Percentiles rank a stretch among this genome's conserved stretches.
Evolutionary conservation across 2,113 vertebrate species (phyloP).

Genomic region (Zosterops japonicus): DNA sequence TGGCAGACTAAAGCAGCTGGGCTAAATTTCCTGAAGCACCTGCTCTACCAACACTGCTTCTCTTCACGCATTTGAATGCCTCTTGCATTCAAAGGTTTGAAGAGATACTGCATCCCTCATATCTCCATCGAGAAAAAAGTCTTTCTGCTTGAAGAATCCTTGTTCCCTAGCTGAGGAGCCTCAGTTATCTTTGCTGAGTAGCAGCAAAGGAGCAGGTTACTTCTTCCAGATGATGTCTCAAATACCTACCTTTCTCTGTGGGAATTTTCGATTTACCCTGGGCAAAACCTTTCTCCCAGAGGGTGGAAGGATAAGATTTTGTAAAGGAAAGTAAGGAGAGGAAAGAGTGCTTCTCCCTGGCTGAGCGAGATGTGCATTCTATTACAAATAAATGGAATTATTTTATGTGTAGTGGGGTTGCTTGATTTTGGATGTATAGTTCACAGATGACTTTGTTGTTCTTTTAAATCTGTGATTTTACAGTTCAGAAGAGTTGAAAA

Average conservation of each 20-base stretch:
- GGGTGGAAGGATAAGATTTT: background rate
- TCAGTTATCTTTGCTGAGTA: background rate
- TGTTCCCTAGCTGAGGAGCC: background rate
- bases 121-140: background rate
- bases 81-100: background rate
- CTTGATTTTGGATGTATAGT: background rate
- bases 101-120: background rate
- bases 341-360: background rate
- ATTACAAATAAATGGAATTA: background rate
- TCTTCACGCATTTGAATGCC: background rate
- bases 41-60: background rate
- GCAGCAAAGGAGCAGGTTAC: background rate
- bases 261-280: background rate
- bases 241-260: background rate
- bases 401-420: background rate
- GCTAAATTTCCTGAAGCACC: background rate
- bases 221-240: background rate
- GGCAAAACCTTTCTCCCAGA: background rate
- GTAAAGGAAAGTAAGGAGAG: background rate
- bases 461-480: background rate
- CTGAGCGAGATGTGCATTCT: background rate
- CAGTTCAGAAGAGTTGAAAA: background rate
- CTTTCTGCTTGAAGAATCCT: background rate
- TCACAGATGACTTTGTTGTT: background rate
- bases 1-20: background rate